Percentiles rank a stretch among this genome's conserved stretches.
phyloP scores from a whole-genome alignment of 2,797 vertebrate genomes.

The Enteromius viviparus region DNA sequence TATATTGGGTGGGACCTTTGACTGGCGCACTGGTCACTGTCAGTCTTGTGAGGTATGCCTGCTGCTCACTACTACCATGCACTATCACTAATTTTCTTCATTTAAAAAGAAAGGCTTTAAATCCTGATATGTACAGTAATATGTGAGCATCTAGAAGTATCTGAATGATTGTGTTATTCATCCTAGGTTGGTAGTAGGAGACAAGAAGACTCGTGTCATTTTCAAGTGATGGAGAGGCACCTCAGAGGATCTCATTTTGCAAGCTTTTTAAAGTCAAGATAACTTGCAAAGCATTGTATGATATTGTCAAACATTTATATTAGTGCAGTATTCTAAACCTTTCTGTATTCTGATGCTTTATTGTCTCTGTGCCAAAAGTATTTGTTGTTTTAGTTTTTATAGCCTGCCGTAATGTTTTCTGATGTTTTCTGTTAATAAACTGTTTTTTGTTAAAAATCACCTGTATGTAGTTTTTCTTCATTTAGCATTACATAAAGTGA shows the following conservation, averaged over 20 bases:
- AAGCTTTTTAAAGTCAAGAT: constrained; percentile 15
- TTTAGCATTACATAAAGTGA: not conserved
- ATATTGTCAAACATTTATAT: constrained; percentile 30
- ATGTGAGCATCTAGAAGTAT: not conserved
- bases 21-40: constrained; percentile 65
- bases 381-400: constrained; percentile 31
- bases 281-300: constrained; percentile 35
- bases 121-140: not conserved
- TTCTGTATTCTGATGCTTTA: constrained; percentile 11
- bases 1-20: constrained; percentile 84
- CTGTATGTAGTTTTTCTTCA: constrained; percentile 15
- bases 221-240: constrained; percentile 65
- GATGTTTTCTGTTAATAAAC: constrained; percentile 36
- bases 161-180: constrained; percentile 17
- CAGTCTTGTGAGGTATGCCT: constrained; percentile 68
- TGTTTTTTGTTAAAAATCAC: constrained; percentile 20
- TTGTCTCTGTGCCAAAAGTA: constrained; percentile 1
- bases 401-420: not conserved
- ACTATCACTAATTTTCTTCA: not conserved
- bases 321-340: not conserved
- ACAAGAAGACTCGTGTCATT: constrained; percentile 69
- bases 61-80: not conserved
- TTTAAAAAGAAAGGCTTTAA: not conserved
- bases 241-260: not conserved
- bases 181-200: constrained; percentile 74